A percentile compares a stretch with the other conserved stretches of the same genome.
Evolutionary conservation across 2,113 vertebrate genomes (phyloP).

Genomic region (Campylomormyrus numenius): DNA sequence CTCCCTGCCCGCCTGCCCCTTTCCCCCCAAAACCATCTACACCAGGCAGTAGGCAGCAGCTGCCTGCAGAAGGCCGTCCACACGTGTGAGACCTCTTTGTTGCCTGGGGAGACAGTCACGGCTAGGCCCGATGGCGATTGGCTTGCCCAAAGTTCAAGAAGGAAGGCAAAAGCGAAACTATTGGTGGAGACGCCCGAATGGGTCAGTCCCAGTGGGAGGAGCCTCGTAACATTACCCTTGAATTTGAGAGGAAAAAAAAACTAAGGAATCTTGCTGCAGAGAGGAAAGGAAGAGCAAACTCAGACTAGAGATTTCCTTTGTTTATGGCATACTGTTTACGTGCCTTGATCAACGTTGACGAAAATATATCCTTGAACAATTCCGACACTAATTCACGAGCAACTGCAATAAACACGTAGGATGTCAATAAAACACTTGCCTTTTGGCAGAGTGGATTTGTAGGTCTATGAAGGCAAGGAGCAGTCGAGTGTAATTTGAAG

Average conservation of each 20-base stretch:
- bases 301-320: constrained; percentile 43
- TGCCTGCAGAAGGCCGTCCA: constrained; percentile 35
- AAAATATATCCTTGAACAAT: neutral
- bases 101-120: constrained; percentile 34
- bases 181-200: constrained; percentile 32
- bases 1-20: neutral
- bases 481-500: neutral
- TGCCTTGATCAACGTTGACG: neutral
- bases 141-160: constrained; percentile 15
- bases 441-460: neutral
- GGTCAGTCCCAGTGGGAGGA: constrained; percentile 26
- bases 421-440: neutral
- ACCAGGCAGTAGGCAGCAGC: constrained; percentile 15
- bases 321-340: constrained; percentile 26
- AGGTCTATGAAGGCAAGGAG: neutral
- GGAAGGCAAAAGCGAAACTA: constrained; percentile 18
- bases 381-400: neutral
- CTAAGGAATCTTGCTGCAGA: constrained; percentile 29
- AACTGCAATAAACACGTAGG: neutral
- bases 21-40: constrained; percentile 22
- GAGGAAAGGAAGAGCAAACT: constrained; percentile 37
- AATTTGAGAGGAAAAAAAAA: constrained; percentile 22
- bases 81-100: constrained; percentile 31
- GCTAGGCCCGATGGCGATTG: constrained; percentile 29
- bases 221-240: constrained; percentile 35